Base-by-base conservation (phyloP, 2,797 vertebrate genomes). In the Coranthus polyacanthus region DNA sequence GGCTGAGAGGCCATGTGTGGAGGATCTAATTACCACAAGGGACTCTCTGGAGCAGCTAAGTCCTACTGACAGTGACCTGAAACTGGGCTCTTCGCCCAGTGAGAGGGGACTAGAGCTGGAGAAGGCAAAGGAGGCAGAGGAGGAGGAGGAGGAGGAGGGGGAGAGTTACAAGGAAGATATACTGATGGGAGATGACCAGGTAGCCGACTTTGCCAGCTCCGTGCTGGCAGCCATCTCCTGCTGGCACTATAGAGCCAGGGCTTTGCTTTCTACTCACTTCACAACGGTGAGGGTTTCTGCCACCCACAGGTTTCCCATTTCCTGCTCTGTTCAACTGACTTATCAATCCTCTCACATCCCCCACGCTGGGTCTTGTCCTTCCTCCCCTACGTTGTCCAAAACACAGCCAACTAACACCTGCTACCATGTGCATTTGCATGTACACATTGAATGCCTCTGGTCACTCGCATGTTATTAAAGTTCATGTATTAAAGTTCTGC, bases 241-340 rank as follows among this genome's bases (percentile, higher is more conserved):
- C 95, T 97, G 95, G 96, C 95, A 95, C 90, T 96, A 94, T 96
- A 95, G 93, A 86, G 95, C 95, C 93, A 95, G 93, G 90, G 94
- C 95, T 96, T 96, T 97, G 94, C 95, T 96, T 95, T 96, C 95
- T 88, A 93, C 95, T 94, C 94, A 90, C 89, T 95, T 95, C 87
- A 94, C 95, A 93, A 96, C 93, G 95, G 96, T 96, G 96, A 97
- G 95, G 94, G 93, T 93, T 86, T 94, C 83, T 87, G 91, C 85
- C 90, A 88, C 89, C 86, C 81, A 89, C 68, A 39, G 82, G 76
- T 81, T 88, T 88, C 81, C 81, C 79, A 55, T 76, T 78, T 81
- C 73, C 69, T 68, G n/a, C 78, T 80, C 72, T 43, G 26, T 75
- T 73, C 67, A 72, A 47, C 71, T 41, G 12, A 54, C 66, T 84